phyloP scores from a whole-genome alignment of 2,113 vertebrate genomes.

The Etheostoma spectabile region DNA sequence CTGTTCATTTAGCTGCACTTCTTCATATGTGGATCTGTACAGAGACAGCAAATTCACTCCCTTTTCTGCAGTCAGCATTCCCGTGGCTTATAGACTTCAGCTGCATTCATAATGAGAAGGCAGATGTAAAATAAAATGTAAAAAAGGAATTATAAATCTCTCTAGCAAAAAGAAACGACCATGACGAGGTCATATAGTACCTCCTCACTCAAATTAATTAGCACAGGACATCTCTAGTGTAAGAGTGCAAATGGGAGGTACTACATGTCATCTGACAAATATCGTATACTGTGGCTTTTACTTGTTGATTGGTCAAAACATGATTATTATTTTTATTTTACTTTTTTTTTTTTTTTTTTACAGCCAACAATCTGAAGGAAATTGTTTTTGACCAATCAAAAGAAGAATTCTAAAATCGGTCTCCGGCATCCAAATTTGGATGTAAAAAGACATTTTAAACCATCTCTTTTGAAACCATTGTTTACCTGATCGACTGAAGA shows the following conservation, averaged over 20 bases:
- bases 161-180: neutral
- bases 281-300: neutral
- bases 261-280: neutral
- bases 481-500: neutral
- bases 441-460: neutral
- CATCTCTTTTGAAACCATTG: slow-evolving; percentile 1
- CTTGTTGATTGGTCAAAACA: neutral
- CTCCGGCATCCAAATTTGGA: neutral
- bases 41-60: slow-evolving; percentile 26
- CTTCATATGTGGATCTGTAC: slow-evolving; percentile 28
- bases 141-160: slow-evolving; percentile 18
- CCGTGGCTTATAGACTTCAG: slow-evolving; percentile 16
- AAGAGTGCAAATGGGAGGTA: neutral
- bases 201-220: neutral
- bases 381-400: neutral
- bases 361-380: neutral
- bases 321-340: neutral
- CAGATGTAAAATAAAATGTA: neutral
- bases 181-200: neutral
- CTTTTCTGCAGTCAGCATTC: slow-evolving; percentile 41
- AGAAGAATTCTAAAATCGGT: neutral
- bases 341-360: neutral
- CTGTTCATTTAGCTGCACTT: slow-evolving; percentile 58
- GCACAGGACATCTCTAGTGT: neutral
- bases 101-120: slow-evolving; percentile 40